Evolutionary conservation across 2,113 vertebrate genomes (phyloP), one percentile per base, ranked within the genome.

Genomic region (Muntiacus reevesi): DNA sequence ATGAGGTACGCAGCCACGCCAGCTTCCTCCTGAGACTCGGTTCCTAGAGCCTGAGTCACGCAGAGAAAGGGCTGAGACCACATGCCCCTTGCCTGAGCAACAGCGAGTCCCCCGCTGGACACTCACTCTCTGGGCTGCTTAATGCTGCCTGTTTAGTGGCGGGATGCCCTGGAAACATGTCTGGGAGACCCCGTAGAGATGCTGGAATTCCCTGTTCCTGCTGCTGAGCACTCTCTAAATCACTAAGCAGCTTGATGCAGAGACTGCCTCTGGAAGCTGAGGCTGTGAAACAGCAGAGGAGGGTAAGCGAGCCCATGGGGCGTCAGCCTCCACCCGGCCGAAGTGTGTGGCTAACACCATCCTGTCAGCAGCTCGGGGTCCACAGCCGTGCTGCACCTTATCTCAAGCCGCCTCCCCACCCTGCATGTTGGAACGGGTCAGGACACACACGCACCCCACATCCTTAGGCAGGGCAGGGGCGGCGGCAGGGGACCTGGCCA

Each of bases 291-390:
- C 5, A 5, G 89, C 87, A 54, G 30, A 79, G 76, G 30, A 19
- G 6, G 21, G 11, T 28, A 50, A 6, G 1, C 3, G 25, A 86
- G 64, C 12, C 62, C 55, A 3, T 0, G 23, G 82, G n/a, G 91
- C 0, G 1, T n/a, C n/a, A 1, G 21, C 21, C 43, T n/a, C 43
- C 0, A 7, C 1, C 71, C 0, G 0, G 15, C 64, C 7, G 0
- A 6, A 12, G 59, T 2, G 0, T 7, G 54, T 17, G 9, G 81
- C 87, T 71, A 19, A 21, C 1, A 30, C 4, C n/a, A 1, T 1
- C 57, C 28, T 2, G 3, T 30, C 1, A 6, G 15, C 0, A 27
- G 57, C 25, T 50, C 21, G 19, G 30, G 47, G 33, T 21, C 30
- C n/a, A 19, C 17, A 33, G 54, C 28, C 5, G 8, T 4, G n/a